Base-by-base conservation (phyloP, 2,797 vertebrate species). In the Odontamblyopus rebecca region DNA sequence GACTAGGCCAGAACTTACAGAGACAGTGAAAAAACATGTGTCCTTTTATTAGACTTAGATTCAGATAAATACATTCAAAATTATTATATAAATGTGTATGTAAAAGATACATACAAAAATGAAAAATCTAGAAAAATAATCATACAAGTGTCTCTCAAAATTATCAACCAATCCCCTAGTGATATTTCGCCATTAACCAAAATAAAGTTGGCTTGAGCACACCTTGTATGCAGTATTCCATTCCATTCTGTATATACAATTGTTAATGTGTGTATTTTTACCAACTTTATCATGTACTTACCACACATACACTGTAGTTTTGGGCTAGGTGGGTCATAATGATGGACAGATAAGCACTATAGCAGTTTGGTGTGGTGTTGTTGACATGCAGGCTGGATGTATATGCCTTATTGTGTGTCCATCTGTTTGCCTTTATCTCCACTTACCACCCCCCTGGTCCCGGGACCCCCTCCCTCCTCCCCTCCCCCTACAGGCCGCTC, bases 361-460 rank as follows among this genome's bases (percentile, higher is more conserved):
- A 68, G 19, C 2, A 44, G 82, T 81, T 78, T 75, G 60, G 38
- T 71, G 64, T 63, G 63, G 69, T 79, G 82, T 84, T 89, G 85
- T 88, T 87, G 85, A 88, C 85, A 83, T 85, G 81, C 81, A 83
- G 82, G 82, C 78, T 75, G 78, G 81, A 76, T 84, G 82, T 86
- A 77, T 84, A 67, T 79, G 82, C 79, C 73, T 88, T 85, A 87
- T 91, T 91, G 88, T 91, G 87, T 83, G 74, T 70, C 80, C 90
- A 91, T 91, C 91, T 91, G 90, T 89, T 86, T 84, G 81, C 82
- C 81, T 90, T 91, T 88, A 90, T 89, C 88, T 84, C 75, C 50
- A 38, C 78, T 84, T 74, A 78, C 75, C 74, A 69, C 71, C 79
- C 70, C 81, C 60, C 18, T 8, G 18, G 70, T 61, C 66, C 64